Base-by-base conservation (phyloP, 2,797 vertebrate species). In the Semaprochilodus insignis region DNA sequence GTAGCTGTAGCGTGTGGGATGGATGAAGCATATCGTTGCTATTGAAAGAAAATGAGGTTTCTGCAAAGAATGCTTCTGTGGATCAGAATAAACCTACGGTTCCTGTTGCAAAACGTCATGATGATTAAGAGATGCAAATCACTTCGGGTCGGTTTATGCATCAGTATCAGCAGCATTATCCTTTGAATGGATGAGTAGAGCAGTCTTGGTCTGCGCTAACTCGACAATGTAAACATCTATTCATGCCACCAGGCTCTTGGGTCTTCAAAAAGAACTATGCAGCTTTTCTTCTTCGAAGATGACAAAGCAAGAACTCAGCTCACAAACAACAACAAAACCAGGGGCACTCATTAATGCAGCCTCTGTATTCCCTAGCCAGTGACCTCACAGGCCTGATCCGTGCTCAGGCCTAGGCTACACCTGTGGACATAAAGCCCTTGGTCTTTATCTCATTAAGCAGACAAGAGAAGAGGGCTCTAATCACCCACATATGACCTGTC, bases 401-500 rank as follows among this genome's bases (percentile, higher is more conserved):
- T 77, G 62, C 36, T 87, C 40, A 60, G 14, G n/a, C 65, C 72
- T 31, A 69, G 55, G 66, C 70, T 25, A 60, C 82, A 89, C 85
- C 83, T 86, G 84, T 83, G 66, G 67, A 73, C 72, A 82, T 71
- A 73, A 31, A 81, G 44, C 7, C 55, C 27, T 70, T 60, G 69
- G 66, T 72, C 82, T 87, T 85, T 80, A 77, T 82, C 78, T 78
- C 51, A 55, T 78, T 62, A 57, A 55, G 77, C 59, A 48, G 55
- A 85, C 77, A 80, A 78, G 62, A 77, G 69, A 55, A 83, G 65
- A 79, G 73, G 25, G 31, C 54, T 65, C 75, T 79, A 84, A 87
- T 70, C 65, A 83, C 67, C 82, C 83, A 83, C 88, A 89, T 87
- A 87, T 90, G 90, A 79, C 65, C 72, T 88, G 74, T 85, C 81